phyloP scores from a whole-genome alignment of 2,888 invertebrate genomes.

The Elmis aenea region DNA sequence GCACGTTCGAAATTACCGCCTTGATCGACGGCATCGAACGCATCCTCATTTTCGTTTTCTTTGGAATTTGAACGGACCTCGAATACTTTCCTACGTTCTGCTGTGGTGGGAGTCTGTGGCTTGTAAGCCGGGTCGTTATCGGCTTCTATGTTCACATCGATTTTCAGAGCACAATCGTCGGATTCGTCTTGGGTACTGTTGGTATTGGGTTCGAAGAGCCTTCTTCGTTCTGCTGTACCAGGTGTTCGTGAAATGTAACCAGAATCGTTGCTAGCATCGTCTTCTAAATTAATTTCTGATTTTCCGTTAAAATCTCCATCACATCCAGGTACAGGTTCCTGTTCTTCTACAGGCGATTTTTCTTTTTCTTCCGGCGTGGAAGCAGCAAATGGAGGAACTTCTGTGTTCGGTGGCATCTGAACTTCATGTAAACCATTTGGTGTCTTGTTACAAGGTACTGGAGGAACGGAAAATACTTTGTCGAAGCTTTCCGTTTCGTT shows the following conservation, averaged over 20 bases:
- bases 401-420: constrained; percentile 10
- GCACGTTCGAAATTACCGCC: constrained; percentile 55
- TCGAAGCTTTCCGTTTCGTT: constrained; percentile 74
- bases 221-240: constrained; percentile 75
- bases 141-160: constrained; percentile 43
- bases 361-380: constrained; percentile 15
- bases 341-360: constrained; percentile 5
- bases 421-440: constrained; percentile 16
- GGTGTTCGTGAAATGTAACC: constrained; percentile 65
- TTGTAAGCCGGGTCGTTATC: constrained; percentile 63
- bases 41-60: constrained; percentile 42
- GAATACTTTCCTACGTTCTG: constrained; percentile 72
- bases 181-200: constrained; percentile 40
- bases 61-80: constrained; percentile 48
- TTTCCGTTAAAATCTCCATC: constrained; percentile 43
- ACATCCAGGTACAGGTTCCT: constrained; percentile 18
- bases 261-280: constrained; percentile 26
- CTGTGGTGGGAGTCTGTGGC: constrained; percentile 72
- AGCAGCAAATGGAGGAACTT: too few species aligned
- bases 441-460: constrained; percentile 53
- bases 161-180: constrained; percentile 28
- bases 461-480: constrained; percentile 76
- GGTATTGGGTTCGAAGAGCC: constrained; percentile 57
- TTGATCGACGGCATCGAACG: constrained; percentile 52
- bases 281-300: constrained; percentile 57